Base-by-base conservation (phyloP, 2,113 vertebrate species). In the Ptilorrhoa leucosticta region DNA sequence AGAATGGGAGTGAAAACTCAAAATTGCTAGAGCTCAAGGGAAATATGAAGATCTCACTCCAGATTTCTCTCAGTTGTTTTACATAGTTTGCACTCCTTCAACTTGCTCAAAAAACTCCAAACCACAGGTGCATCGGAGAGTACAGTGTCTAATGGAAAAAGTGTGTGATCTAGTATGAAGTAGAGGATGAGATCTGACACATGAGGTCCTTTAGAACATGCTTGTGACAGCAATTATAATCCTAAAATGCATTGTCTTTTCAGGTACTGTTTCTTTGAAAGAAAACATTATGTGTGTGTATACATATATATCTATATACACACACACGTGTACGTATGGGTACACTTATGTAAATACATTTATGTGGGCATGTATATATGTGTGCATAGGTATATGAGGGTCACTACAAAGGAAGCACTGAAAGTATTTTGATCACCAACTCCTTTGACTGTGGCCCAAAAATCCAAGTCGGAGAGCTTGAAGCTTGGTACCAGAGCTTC, bases 241-340 rank as follows among this genome's bases (percentile, higher is more conserved):
- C 16, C 27, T 63, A 77, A 66, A 53, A 44, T 15, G 24, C 14
- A 6, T 7, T 47, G 14, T 68, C 28, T 65, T 77, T 72, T 66
- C 47, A 39, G 14, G 8, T 65, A 65, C 35, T 60, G 48, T 60
- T 86, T 61, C 66, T 51, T 10, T 60, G 11, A 37, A 79, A 61
- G 14, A 60, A 89, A 86, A 78, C 31, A 5, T 6, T 31, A 10
- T 15, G 15, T 12, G 4, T 28, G 4, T 23, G 1, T 37, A 7
- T 22, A 8, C 35, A 7, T n/a, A 8, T n/a, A 3, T 40, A 27
- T 9, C 33, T 1, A 18, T 2, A 18, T 16, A 7, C 2, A 37
- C 4, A 35, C 12, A 18, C 0, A 61, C 1, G 22, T 2, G 56
- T 7, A 17, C 9, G 19, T 17, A 65, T 6, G 17, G 7, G 56